These are phyloP conservation scores for Verasper variegatus DNA, from an alignment of 2,113 vertebrate species.

Conservation along the genomic window DNA sequence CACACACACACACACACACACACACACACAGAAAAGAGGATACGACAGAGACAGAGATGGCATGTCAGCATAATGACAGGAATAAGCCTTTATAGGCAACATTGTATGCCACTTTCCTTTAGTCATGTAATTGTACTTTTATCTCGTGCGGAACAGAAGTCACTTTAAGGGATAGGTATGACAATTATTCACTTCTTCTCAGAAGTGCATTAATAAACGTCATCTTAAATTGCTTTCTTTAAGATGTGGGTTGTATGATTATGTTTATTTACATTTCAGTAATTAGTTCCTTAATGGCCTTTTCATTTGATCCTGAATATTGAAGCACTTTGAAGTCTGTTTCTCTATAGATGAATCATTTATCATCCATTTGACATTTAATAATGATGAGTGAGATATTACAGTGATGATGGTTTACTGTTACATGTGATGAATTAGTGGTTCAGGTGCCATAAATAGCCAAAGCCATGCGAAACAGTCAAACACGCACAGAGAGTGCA, in stretches of 20 bases:
- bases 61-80: conserved; percentile 19
- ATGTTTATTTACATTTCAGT: too few relatives aligned
- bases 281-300: too few relatives aligned
- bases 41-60: background rate
- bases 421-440: background rate
- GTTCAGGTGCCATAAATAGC: too few relatives aligned
- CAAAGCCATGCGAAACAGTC: too few relatives aligned
- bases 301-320: background rate
- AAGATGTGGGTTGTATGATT: too few relatives aligned
- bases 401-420: background rate
- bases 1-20: conserved; percentile 25
- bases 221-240: too few relatives aligned
- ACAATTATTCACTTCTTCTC: too few relatives aligned
- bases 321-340: background rate
- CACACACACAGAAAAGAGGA: background rate
- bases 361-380: background rate
- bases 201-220: too few relatives aligned
- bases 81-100: conserved; percentile 15
- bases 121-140: background rate
- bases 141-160: background rate
- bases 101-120: background rate
- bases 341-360: background rate
- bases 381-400: background rate
- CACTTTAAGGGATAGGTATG: background rate
- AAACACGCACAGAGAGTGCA: too few relatives aligned